Evolutionary conservation across 2,797 vertebrate species (phyloP).

Genomic region (Myotis myotis): DNA sequence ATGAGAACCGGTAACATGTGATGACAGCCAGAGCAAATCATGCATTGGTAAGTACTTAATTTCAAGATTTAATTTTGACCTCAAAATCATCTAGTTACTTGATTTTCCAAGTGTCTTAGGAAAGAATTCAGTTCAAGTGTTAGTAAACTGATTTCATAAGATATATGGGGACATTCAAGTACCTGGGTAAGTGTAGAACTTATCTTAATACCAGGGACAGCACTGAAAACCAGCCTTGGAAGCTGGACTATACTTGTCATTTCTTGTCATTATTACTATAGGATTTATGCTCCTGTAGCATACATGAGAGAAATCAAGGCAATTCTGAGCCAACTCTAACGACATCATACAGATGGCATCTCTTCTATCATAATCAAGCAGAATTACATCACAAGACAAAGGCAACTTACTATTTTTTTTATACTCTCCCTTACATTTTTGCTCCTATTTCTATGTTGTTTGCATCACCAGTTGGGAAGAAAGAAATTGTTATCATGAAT

Average conservation of each 20-base stretch:
- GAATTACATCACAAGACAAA: not conserved
- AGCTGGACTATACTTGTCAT: not conserved
- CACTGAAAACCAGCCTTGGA: not conserved
- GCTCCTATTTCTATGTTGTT: not conserved
- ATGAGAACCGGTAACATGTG: not conserved
- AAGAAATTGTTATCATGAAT: not conserved
- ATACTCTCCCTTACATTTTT: not conserved
- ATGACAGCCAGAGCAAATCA: not conserved
- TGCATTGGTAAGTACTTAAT: not conserved
- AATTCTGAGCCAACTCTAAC: not conserved
- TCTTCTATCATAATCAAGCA: not conserved
- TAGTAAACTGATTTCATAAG: slow-evolving; percentile 28
- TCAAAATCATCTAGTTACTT: not conserved
- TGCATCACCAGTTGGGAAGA: not conserved
- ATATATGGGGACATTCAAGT: not conserved
- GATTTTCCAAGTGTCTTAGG: not conserved
- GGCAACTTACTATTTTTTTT: not conserved
- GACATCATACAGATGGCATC: not conserved
- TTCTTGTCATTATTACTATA: not conserved
- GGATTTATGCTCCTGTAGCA: not conserved
- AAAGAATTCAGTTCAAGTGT: not conserved
- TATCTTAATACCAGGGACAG: not conserved
- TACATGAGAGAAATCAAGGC: not conserved
- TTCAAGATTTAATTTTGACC: slow-evolving; percentile 33
- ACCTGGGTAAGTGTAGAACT: not conserved